Percentiles rank a stretch among this genome's conserved stretches.
phyloP scores from a whole-genome alignment of 2,888 invertebrate species.

The Amiota minor region DNA sequence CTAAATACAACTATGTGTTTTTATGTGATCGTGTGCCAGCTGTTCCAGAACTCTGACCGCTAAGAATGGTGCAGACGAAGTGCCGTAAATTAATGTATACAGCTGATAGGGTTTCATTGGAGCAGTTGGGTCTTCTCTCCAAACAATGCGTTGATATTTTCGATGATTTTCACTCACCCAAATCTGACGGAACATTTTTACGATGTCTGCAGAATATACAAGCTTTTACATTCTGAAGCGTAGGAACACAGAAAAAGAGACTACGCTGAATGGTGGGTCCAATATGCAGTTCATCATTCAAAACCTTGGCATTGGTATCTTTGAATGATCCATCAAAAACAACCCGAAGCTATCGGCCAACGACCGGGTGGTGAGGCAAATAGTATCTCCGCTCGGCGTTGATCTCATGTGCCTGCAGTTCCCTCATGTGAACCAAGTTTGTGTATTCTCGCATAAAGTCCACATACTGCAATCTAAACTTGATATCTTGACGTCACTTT shows the following conservation, averaged over 20 bases:
- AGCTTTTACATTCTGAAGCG: constrained; percentile 22
- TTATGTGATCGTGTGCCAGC: background rate
- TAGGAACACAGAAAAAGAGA: background rate
- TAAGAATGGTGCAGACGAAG: constrained; percentile 27
- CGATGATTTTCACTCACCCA: constrained; percentile 24
- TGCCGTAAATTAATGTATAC: constrained; percentile 30
- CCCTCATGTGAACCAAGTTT: background rate
- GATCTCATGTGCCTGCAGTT: background rate
- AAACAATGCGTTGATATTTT: constrained; percentile 25
- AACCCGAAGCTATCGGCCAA: background rate
- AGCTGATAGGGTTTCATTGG: constrained; percentile 21
- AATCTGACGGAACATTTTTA: constrained; percentile 32
- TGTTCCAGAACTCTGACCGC: constrained; percentile 7
- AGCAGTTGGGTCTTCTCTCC: constrained; percentile 22
- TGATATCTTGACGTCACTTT: background rate
- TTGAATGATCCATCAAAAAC: constrained; percentile 6
- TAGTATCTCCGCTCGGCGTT: background rate
- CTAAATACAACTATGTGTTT: no score
- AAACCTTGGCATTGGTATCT: background rate
- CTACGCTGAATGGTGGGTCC: background rate
- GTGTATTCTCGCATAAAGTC: background rate
- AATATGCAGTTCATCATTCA: background rate
- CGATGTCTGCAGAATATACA: constrained; percentile 32
- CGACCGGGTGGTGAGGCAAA: background rate
- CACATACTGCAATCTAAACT: background rate